Evolutionary conservation across 2,113 vertebrate species (phyloP), one percentile per base, ranked within the genome.

Genomic region (Aythya baeri): DNA sequence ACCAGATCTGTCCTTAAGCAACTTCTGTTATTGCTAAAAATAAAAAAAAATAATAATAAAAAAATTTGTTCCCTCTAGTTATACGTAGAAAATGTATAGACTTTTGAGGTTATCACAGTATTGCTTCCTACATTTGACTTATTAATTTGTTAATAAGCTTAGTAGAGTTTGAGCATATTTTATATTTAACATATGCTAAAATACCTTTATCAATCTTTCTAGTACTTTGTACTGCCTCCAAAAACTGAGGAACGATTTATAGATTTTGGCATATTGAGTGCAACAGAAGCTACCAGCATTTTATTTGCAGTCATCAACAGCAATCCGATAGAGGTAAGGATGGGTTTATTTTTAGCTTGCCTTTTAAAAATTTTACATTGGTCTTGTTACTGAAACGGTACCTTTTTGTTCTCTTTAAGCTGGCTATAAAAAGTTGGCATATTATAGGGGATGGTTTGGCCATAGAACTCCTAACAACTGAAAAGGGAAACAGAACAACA

Each of bases 191-290:
- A 81, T 72, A 25, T 7, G 13, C 52, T 92, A 21, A 86, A 96
- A 70, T 92, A 65, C 38, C 74, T 75, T 94, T 92, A 83, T 94
- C 7, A 83, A 54, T 95, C 67, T 94, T 95, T 97, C 59, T 78
- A 99, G 99, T 98, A 99, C 36, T 98, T 99, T 92, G 98, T 99
- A 61, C 96, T 99, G 93, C 98, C 98, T 15, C 98, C 98, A 36
- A 99, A 99, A 98, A 97, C 98, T 65, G 98, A 98, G 83, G 98
- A 99, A 54, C 98, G 97, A 90, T 97, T 98, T 91, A 98, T 99
- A 98, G 99, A 99, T 97, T 99, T 99, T 96, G 99, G 99, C 59
- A 97, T 99, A 93, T 97, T 99, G 91, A 99, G 99, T 97, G 99
- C 99, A 66, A 98, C 99, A 80, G 99, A 99, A 97, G 98, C 98